phyloP scores from a whole-genome alignment of 2,888 invertebrate species.

The Drosophila austrosaltans region DNA sequence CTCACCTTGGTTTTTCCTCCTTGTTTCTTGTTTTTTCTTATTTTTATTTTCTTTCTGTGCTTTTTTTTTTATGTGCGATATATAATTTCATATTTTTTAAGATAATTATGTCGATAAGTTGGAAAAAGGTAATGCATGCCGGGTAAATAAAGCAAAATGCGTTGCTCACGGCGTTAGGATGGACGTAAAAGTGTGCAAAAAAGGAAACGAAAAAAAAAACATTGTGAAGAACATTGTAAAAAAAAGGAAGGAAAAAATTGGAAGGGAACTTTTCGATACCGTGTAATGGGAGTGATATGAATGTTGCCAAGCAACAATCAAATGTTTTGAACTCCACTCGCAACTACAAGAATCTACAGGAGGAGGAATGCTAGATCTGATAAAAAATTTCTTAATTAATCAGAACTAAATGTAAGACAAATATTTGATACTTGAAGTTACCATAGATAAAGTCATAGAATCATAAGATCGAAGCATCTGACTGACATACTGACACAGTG shows the following conservation, averaged over 20 bases:
- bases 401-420: no score
- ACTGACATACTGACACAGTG: no score
- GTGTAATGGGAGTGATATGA: conserved; percentile 1
- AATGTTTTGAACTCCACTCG: no score
- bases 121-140: conserved; percentile 67
- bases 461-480: no score
- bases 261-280: conserved; percentile 11
- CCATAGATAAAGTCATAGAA: no score
- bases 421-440: no score
- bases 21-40: conserved; percentile 11
- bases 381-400: no score
- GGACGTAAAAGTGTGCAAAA: conserved; percentile 27
- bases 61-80: conserved; percentile 53
- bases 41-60: conserved; percentile 30
- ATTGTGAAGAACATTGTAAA: background rate
- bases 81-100: conserved; percentile 78
- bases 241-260: conserved; percentile 7
- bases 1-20: conserved; percentile 29
- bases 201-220: conserved; percentile 12
- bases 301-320: background rate
- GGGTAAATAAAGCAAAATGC: conserved; percentile 51
- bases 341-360: background rate
- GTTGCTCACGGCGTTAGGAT: conserved; percentile 34
- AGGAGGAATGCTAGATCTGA: background rate
- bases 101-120: conserved; percentile 79